phyloP scores from a whole-genome alignment of 2,113 vertebrate species.

The Thalassarche chlororhynchos region DNA sequence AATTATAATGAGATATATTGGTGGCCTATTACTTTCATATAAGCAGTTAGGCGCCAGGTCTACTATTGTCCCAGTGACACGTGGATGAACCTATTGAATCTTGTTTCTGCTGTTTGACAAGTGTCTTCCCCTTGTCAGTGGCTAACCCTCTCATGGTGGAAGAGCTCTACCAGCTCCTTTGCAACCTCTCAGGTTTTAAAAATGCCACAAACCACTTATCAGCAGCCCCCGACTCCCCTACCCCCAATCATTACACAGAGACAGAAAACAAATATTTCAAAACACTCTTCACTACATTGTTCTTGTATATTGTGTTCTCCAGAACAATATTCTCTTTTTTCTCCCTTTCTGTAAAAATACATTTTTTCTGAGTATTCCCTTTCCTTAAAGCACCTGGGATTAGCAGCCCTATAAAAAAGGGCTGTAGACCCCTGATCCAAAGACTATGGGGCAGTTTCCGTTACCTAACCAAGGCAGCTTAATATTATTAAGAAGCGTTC shows the following conservation, averaged over 20 bases:
- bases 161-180: neutral
- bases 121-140: neutral
- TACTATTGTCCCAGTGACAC: neutral
- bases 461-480: neutral
- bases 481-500: neutral
- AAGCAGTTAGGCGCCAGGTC: neutral
- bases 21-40: neutral
- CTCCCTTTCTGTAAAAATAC: neutral
- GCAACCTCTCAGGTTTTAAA: neutral
- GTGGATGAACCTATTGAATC: neutral
- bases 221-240: neutral
- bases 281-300: neutral
- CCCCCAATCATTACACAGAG: neutral
- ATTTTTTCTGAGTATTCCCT: neutral
- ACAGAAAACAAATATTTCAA: neutral
- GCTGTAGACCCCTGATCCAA: neutral
- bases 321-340: neutral
- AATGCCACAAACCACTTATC: neutral
- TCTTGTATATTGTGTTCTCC: neutral
- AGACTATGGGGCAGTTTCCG: neutral
- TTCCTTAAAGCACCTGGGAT: neutral
- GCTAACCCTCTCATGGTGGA: neutral
- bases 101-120: neutral
- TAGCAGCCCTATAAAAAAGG: neutral
- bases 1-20: neutral